phyloP scores from a whole-genome alignment of 1,140 invertebrate species.

The Drosophila carrolli region DNA sequence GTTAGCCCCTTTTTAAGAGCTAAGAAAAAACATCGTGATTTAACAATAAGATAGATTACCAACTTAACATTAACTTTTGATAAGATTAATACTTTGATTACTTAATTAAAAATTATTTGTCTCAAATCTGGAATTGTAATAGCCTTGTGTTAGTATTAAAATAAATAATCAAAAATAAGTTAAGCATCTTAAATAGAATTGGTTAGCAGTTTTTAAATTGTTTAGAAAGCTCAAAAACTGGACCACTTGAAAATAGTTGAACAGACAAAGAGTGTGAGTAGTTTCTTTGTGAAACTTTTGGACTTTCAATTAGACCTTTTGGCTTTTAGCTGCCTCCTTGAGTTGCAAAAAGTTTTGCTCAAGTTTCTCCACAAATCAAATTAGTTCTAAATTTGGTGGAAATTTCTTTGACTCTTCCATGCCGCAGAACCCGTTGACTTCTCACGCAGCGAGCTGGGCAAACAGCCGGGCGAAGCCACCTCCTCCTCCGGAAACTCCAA shows the following conservation, averaged over 20 bases:
- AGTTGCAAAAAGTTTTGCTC: slow-evolving; percentile 51
- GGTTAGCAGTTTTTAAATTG: background rate
- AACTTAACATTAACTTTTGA: no score
- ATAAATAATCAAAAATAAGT: background rate
- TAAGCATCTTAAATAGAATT: background rate
- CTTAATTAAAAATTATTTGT: no score
- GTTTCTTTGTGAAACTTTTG: slow-evolving; percentile 49
- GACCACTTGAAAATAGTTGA: slow-evolving; percentile 1
- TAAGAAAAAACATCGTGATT: no score
- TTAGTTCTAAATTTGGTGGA: slow-evolving; percentile 65
- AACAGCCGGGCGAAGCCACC: slow-evolving; percentile 52
- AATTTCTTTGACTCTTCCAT: slow-evolving; percentile 35
- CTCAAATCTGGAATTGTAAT: background rate
- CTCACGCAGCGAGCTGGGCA: slow-evolving; percentile 72
- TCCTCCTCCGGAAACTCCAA: slow-evolving; percentile 33
- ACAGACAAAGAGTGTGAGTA: slow-evolving; percentile 9
- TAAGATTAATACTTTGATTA: no score
- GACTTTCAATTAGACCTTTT: slow-evolving; percentile 63
- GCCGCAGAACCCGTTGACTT: slow-evolving; percentile 83
- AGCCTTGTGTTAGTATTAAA: background rate
- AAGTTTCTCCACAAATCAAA: slow-evolving; percentile 69
- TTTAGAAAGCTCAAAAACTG: background rate
- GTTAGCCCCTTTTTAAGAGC: no score
- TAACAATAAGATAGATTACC: no score
- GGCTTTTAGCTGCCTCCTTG: slow-evolving; percentile 38